Evolutionary conservation across 2,888 invertebrate genomes (phyloP), one percentile per base, ranked within the genome.

Genomic region (Desoria tigrina): DNA sequence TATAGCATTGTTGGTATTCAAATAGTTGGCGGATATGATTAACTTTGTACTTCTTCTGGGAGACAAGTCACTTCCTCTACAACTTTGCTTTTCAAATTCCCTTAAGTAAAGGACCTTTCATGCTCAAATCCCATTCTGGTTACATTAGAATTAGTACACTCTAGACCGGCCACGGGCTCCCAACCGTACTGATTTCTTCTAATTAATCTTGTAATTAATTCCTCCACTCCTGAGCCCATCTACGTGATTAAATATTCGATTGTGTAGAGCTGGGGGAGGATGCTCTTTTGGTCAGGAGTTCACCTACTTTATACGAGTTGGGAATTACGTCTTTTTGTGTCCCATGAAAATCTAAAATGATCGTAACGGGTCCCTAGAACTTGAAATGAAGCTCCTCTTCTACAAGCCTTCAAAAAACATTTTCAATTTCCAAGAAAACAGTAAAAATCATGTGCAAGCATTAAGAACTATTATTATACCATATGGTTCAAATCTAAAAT

Each of bases 21-120:
- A n/a, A n/a, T n/a, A 32, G 32, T 32, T 4, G 32, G 32, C 32
- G 32, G 32, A 32, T 32, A 32, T 32, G 4, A 32, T 32, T 11
- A 32, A 32, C 32, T 32, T 32, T 32, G 32, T 11, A 4, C 6
- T 32, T 32, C 11, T 7, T 11, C 32, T 32, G n/a, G 16, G 39
- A 39, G 39, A 39, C 39, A 39, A 39, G 26, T 53, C 27, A 6
- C 32, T 55, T 28, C 6, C 32, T 55, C 32, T 18, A 28, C 32
- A 55, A 55, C 55, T 42, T 57, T 57, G 11, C 42, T 21, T 57
- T 57, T 57, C 56, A 57, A 57, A 57, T 57, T 39, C 56, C 56
- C 56, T 57, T 57, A 57, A 57, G 56, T 57, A 57, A 57, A 57
- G 42, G 18, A 32, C 26, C 56, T 37, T 32, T 57, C 37, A 37